A percentile compares a stretch with the other conserved stretches of the same genome.
Evolutionary conservation across 1,140 invertebrate genomes (phyloP).

Genomic region (Zaprionus tsacasi): DNA sequence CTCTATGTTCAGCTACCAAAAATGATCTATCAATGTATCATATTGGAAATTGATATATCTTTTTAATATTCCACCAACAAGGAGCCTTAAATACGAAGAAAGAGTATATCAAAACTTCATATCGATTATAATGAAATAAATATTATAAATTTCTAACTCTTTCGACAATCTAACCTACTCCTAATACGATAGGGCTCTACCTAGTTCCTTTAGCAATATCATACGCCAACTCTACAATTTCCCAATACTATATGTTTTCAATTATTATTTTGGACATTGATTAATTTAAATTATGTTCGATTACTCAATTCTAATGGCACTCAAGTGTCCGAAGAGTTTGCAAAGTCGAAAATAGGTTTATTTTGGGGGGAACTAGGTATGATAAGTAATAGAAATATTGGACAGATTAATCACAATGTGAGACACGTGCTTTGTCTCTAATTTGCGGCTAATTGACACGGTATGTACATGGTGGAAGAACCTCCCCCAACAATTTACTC

Average conservation of each 20-base stretch:
- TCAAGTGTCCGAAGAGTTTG: constrained; percentile 41
- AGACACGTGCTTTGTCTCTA: constrained; percentile 20
- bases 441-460: constrained; percentile 34
- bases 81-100: neutral
- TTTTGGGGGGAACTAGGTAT: neutral
- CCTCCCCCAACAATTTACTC: constrained; percentile 2
- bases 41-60: too few relatives aligned
- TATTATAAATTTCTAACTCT: neutral
- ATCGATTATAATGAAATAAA: neutral
- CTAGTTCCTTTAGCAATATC: neutral
- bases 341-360: constrained; percentile 24
- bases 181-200: neutral
- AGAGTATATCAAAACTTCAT: neutral
- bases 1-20: too few relatives aligned
- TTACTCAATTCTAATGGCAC: constrained; percentile 55
- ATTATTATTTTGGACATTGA: constrained; percentile 36
- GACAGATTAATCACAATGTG: constrained; percentile 27
- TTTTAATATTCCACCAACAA: too few relatives aligned
- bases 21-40: too few relatives aligned
- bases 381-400: constrained; percentile 31
- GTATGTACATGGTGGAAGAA: neutral
- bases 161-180: neutral
- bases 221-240: neutral
- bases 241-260: neutral
- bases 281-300: constrained; percentile 34